Base-by-base conservation (phyloP, 2,888 invertebrate species). In the Griposia aprilina region DNA sequence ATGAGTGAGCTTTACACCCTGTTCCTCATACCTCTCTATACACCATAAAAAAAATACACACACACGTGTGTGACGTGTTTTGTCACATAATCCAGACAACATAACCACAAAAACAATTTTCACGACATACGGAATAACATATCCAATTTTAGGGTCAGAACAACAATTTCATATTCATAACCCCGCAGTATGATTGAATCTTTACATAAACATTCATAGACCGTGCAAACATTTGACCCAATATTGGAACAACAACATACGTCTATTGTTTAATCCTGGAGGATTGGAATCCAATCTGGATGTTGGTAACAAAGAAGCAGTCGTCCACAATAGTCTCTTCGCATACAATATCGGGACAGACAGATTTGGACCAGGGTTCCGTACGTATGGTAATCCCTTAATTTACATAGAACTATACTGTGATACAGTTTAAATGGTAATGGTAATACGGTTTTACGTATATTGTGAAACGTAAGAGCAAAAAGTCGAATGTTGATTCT, bases 281-380 rank as follows among this genome's bases (percentile, higher is more conserved):
- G 80, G 80, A 83, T 80, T 80, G 57, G 15, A 78, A 86, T 82
- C 69, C 80, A 85, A 86, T 85, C 80, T 86, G 36, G 73, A 78
- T 74, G 70, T 63, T 63, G 63, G 63, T 62, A 65, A 83, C 87
- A 83, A 85, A 86, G 85, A 83, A 83, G 55, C 63, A 73, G 57
- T 74, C 74, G 41, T 60, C 74, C 68, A 77, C 60, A 73, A 82
- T 70, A 75, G 70, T 69, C 78, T 77, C 68, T 65, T 71, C n/a
- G 80, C 62, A 73, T 57, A 80, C 80, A 80, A 76, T 83, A 80
- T 45, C 8, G 20, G n/a, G 50, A 70, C 60, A 65, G 48, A 50
- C 67, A 69, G 74, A 75, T 75, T 78, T 72, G 41, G 41, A 66
- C 30, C 78, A 45, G 67, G 67, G 26, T 50, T 69, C 62, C 15